phyloP scores from a whole-genome alignment of 2,888 invertebrate species.

The Rhamphomyia laevipes region DNA sequence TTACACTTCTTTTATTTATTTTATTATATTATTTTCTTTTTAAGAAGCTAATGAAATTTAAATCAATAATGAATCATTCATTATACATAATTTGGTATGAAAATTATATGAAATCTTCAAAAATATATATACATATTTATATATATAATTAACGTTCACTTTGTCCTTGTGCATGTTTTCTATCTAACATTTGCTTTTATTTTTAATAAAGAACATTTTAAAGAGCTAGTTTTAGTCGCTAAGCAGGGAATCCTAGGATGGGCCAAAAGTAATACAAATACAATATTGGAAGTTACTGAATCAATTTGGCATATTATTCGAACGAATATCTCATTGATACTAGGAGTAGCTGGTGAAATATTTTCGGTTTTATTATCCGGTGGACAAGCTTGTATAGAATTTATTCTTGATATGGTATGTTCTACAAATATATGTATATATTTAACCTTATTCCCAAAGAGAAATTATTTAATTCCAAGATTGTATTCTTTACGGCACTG shows the following conservation, averaged over 20 bases:
- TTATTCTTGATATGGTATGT: constrained; percentile 67
- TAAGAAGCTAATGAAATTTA: too few species aligned
- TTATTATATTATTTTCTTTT: constrained; percentile 2
- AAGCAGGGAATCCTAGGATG: constrained; percentile 60
- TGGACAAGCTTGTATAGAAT: constrained; percentile 80
- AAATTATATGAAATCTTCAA: too few species aligned
- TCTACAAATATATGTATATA: background rate
- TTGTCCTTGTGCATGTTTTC: background rate
- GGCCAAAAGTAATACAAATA: constrained; percentile 83
- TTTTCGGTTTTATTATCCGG: constrained; percentile 79
- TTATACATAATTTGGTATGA: too few species aligned
- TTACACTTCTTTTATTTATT: background rate
- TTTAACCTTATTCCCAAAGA: background rate
- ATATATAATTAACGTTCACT: too few species aligned
- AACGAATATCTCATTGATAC: constrained; percentile 76
- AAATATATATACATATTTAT: too few species aligned
- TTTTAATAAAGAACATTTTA: constrained; percentile 38
- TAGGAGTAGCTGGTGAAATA: constrained; percentile 76
- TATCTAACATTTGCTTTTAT: constrained; percentile 7
- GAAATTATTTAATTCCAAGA: constrained; percentile 42
- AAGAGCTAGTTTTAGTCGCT: constrained; percentile 39
- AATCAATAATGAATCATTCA: too few species aligned
- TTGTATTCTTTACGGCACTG: constrained; percentile 92
- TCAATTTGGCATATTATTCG: constrained; percentile 83
- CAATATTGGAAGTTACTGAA: constrained; percentile 73